These are phyloP conservation scores for Tryphoninae sp. DNA, from an alignment of 2,888 invertebrate genomes.

Conservation along the genomic window DNA sequence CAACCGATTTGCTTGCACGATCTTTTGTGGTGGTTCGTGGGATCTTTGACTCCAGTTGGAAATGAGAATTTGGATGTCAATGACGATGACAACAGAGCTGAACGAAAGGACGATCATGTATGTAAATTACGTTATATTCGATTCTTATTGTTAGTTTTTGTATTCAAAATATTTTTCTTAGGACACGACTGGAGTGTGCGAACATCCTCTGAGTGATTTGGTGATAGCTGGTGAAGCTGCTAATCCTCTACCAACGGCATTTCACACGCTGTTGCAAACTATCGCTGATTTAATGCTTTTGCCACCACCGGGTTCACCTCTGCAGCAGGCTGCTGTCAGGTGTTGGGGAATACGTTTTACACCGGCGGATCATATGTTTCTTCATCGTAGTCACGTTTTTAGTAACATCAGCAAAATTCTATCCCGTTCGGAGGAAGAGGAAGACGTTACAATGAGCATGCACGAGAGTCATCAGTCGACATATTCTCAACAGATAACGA, in stretches of 20 bases:
- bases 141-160: constrained; percentile 6
- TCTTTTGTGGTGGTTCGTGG: constrained; percentile 98
- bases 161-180: constrained; percentile 68
- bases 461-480: constrained; percentile 84
- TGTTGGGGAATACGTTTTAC: constrained; percentile 97
- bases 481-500: constrained; percentile 79
- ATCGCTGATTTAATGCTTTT: constrained; percentile 95
- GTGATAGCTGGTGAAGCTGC: constrained; percentile 88
- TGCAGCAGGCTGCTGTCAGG: constrained; percentile 95
- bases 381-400: constrained; percentile 96
- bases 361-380: constrained; percentile 93
- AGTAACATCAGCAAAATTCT: constrained; percentile 97
- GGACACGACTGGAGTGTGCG: constrained; percentile 85
- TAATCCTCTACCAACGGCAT: constrained; percentile 87
- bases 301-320: constrained; percentile 92
- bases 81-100: constrained; percentile 83
- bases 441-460: constrained; percentile 84
- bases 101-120: constrained; percentile 80
- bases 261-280: constrained; percentile 94
- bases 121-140: constrained; percentile 48
- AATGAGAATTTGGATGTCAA: constrained; percentile 78
- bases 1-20: constrained; percentile 96
- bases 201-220: constrained; percentile 91
- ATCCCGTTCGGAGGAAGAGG: constrained; percentile 94
- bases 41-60: constrained; percentile 87